Base-by-base conservation (phyloP, 2,113 vertebrate species). In the Narcine bancroftii region DNA sequence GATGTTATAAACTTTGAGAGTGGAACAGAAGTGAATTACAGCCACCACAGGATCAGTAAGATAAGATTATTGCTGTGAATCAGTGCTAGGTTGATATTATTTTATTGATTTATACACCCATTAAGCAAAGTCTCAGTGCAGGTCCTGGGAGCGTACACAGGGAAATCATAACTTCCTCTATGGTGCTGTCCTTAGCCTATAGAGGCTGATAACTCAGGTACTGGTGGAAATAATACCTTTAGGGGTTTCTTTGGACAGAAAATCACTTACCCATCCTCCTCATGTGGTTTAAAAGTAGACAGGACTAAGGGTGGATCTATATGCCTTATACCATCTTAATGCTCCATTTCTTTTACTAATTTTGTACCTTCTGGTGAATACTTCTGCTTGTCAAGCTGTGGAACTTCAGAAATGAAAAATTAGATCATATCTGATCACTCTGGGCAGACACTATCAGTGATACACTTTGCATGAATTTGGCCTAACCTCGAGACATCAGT, bases 11-110 rank as follows among this genome's bases (percentile, higher is more conserved):
- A 87, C 81, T 19, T 60, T 60, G 81, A 60, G 33, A 87, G 81
- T 83, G 50, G 47, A 83, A 10, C 47, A 60, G 53, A 87, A 87
- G 29, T 87, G 81, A 60, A 87, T 87, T 87, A 87, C n/a, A 21
- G 6, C 53, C 50, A 60, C 29, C 33, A 36, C 50, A 87, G 17
- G 33, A 60, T 17, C 21, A 15, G 26, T 56, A 87, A 87, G 36
- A n/a, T 60, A 56, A 85, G 53, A 87, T 39, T 87, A 36, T n/a
- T 87, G 81, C 53, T 33, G 53, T 6, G n/a, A 87, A 87, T 60
- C 81, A 87, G 21, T 60, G 53, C 33, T 87, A 36, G 53, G 1
- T n/a, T 60, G 60, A 60, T 81, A 33, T 53, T 53, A 81, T 56
- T 33, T 83, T 60, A 87, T 56, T 53, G 79, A 56, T 83, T 53